Evolutionary conservation across 2,888 invertebrate genomes (phyloP), one percentile per base, ranked within the genome.

Genomic region (Trisateles emortualis): DNA sequence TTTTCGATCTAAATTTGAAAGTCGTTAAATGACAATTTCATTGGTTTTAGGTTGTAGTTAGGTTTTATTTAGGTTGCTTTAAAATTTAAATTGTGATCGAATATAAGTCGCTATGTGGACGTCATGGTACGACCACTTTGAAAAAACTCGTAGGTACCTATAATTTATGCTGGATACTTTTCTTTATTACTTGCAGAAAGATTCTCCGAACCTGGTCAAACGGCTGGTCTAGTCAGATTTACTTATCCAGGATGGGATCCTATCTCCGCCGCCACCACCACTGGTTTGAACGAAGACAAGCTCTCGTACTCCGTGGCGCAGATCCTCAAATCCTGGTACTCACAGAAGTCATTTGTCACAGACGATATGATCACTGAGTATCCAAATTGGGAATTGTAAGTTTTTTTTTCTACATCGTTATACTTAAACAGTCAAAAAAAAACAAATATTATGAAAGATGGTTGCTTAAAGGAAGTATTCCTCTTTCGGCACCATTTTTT

Each of bases 191-290:
- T 76, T 69, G 0, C 77, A 90, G 89, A 81, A 58, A 79, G 26
- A 35, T 89, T 88, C 24, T 59, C 78, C 0, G 62, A 82, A 22
- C 87, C 88, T 0, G 80, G 80, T 0, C 88, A 89, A 57, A 53
- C 70, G 0, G 67, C 61, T 0, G 78, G 83, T 0, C 17, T 81
- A 0, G 72, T 83, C 0, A 71, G 83, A 0, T 87, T 87, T 56
- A 45, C 68, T 0, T 67, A 61, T 14, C 79, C 81, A 0, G 75
- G 81, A 6, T 89, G 89, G 89, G 14, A 50, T 0, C 72, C 79
- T 0, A 33, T 76, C 0, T 4, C 30, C 1, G 4, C n/a, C 2
- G 10, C 61, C 8, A 62, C 48, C 2, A 48, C 47, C 0, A 45
- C 73, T 0, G 82, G 81, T 0, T 40, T 84, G 2, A 75, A 59